Base-by-base conservation (phyloP, 2,888 invertebrate species). In the Drosophila yooni region DNA sequence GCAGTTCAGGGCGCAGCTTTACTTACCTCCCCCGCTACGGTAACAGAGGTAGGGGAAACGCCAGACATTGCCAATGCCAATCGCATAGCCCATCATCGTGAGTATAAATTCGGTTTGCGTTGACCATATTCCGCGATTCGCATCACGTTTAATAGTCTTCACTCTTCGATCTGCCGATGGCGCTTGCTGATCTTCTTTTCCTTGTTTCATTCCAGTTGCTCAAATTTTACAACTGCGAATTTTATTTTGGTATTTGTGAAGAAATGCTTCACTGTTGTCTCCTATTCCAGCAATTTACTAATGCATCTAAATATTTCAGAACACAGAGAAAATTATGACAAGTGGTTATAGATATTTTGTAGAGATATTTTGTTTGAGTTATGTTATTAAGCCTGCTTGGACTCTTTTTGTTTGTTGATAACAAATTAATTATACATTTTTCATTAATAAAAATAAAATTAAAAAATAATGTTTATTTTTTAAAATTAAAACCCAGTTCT, bases 41-140 rank as follows among this genome's bases (percentile, higher is more conserved):
- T 97, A 97, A 91, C 97, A 97, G 66, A 97, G 93, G 92, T 97
- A 97, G 0, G 97, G 97, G 93, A 97, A 97, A 76, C 97, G 94
- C 97, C 97, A 97, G 15, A 97, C 95, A 92, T 97, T 97, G 68
- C 97, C 97, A 69, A 97, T 96, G 54, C 97, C 97, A 60, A 97
- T 96, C 7, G 97, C 97, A 89, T 97, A 97, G 31, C 97, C 97
- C 60, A 97, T 94, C 86, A 97, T 96, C 33, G 97, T 96, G 64
- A 97, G 94, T 43, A 97, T 93, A 92, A 97, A 97, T 92, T 97
- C 97, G 21, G 95, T 93, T 93, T 96, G 96, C 72, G 94, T 95
- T 27, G 94, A 95, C 97, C 97, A 97, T 75, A 95, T 95, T 51
- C 96, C 97, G 46, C 95, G 90, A 67, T 92, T 82, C 21, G 33